Evolutionary conservation across 2,888 invertebrate genomes (phyloP).

Genomic region (Argynnis bischoffii): DNA sequence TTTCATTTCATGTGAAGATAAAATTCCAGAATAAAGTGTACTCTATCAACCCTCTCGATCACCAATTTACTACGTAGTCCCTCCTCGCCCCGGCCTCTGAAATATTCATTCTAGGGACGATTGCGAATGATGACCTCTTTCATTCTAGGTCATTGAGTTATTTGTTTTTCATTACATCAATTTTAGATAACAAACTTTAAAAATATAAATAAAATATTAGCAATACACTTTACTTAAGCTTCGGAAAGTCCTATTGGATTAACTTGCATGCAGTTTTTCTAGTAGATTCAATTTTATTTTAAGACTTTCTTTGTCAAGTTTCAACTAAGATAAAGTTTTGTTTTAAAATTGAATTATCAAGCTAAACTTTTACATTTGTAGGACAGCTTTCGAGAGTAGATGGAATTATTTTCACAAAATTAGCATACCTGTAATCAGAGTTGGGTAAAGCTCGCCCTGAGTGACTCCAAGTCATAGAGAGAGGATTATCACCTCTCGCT

Average conservation of each 20-base stretch:
- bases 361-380: constrained; percentile 8
- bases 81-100: constrained; percentile 13
- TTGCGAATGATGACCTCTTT: constrained; percentile 18
- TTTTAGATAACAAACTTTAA: neutral
- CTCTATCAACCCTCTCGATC: constrained; percentile 23
- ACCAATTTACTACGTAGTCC: constrained; percentile 21
- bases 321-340: constrained; percentile 4
- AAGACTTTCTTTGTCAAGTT: constrained; percentile 8
- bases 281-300: constrained; percentile 5
- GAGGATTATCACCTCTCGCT: constrained; percentile 91
- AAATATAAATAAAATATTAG: neutral
- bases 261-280: constrained; percentile 4
- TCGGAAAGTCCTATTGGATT: constrained; percentile 6
- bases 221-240: neutral
- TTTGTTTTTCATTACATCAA: constrained; percentile 1
- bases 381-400: neutral
- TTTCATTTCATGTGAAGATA: constrained; percentile 6
- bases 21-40: constrained; percentile 5
- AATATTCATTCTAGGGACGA: constrained; percentile 22
- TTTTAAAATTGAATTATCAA: constrained; percentile 12
- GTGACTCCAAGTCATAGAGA: constrained; percentile 91
- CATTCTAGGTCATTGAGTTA: constrained; percentile 9
- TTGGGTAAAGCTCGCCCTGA: constrained; percentile 86
- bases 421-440: constrained; percentile 83
- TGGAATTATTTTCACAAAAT: neutral